Evolutionary conservation across 2,797 vertebrate genomes (phyloP).

Genomic region (Spinus pinus): DNA sequence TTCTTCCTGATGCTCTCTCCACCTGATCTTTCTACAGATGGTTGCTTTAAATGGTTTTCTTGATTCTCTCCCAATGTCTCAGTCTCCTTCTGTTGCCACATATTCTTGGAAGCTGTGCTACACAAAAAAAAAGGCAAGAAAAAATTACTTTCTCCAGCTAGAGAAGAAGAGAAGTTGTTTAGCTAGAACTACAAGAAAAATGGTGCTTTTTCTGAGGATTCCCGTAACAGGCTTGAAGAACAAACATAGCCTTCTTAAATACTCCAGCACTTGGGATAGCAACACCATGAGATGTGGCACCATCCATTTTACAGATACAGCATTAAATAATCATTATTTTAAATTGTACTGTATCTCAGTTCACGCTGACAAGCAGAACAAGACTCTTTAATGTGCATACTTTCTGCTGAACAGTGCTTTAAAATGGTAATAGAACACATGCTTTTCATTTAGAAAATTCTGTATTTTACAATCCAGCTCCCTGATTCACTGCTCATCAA

Average conservation of each 20-base stretch:
- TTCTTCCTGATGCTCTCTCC: slow-evolving; percentile 51
- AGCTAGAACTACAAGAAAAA: not conserved
- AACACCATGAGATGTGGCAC: not conserved
- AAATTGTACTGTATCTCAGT: not conserved
- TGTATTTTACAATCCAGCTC: not conserved
- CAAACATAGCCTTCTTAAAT: not conserved
- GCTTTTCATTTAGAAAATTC: not conserved
- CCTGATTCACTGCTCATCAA: not conserved
- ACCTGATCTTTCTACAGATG: slow-evolving; percentile 18
- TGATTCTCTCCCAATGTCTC: slow-evolving; percentile 32
- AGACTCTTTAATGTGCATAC: not conserved
- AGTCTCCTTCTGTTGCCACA: slow-evolving; percentile 53
- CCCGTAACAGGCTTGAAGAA: not conserved
- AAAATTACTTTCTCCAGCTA: not conserved
- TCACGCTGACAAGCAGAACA: not conserved
- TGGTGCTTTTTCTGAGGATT: not conserved
- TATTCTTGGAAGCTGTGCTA: slow-evolving; percentile 58
- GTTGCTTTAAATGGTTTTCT: slow-evolving; percentile 52
- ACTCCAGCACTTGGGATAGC: not conserved
- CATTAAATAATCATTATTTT: not conserved
- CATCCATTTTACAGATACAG: not conserved
- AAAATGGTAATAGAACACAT: not conserved
- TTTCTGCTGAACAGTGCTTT: not conserved
- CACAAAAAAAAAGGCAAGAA: slow-evolving; percentile 39
- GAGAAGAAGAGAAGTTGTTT: not conserved